These are phyloP conservation scores for Hyposoter didymator DNA, from an alignment of 2,888 invertebrate genomes.

Conservation along the genomic window DNA sequence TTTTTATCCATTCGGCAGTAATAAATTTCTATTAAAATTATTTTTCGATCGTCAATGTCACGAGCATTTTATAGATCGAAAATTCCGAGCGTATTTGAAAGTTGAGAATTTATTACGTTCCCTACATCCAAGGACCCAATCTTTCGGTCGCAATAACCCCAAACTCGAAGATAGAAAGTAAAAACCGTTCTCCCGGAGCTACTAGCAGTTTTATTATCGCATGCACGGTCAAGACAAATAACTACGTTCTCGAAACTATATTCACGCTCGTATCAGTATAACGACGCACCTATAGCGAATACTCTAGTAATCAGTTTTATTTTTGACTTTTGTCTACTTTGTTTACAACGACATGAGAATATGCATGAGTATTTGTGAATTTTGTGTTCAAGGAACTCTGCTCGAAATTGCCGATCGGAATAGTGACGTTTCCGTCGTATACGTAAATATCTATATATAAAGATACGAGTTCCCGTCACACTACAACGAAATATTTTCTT, in stretches of 20 bases:
- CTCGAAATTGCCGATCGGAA: background rate
- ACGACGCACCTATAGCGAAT: background rate
- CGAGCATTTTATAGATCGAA: background rate
- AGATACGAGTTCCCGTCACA: background rate
- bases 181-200: conserved; percentile 27
- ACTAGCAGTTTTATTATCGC: conserved; percentile 28
- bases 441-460: background rate
- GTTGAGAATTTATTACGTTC: conserved; percentile 4
- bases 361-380: background rate
- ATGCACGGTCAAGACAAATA: background rate
- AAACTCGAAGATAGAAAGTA: conserved; percentile 57
- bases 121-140: conserved; percentile 38
- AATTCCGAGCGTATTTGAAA: conserved; percentile 1
- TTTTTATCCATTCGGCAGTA: background rate
- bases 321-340: background rate
- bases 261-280: background rate
- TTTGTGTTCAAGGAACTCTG: background rate
- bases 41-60: background rate
- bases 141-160: conserved; percentile 14
- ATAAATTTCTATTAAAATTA: background rate
- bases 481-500: conserved; percentile 5
- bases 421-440: background rate
- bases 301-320: conserved; percentile 3
- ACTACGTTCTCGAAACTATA: background rate
- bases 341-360: background rate